A percentile compares a stretch with the other conserved stretches of the same genome.
phyloP scores from a whole-genome alignment of 1,140 invertebrate species.

The Ceratina australensis region DNA sequence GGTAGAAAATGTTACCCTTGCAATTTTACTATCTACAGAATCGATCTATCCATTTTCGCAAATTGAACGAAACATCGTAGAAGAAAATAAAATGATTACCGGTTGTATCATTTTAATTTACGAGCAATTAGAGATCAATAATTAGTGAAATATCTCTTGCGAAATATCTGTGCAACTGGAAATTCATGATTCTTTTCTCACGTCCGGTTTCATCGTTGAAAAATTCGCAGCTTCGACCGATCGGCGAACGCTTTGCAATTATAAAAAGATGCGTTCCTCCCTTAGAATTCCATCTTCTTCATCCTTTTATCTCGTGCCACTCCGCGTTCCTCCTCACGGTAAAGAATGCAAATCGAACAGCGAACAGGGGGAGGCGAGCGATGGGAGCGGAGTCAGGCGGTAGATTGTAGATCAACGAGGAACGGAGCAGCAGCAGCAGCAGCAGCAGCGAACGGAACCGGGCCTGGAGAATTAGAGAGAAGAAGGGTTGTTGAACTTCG shows the following conservation, averaged over 20 bases:
- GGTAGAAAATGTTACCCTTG: not conserved
- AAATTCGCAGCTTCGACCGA: constrained; percentile 54
- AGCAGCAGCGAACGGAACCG: not conserved
- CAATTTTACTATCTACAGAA: not conserved
- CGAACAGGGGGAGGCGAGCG: constrained; percentile 57
- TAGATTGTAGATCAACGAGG: constrained; percentile 46
- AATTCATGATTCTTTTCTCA: not conserved
- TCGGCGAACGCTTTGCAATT: constrained; percentile 71
- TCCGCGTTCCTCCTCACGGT: constrained; percentile 37
- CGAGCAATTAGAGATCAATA: not conserved
- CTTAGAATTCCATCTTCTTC: constrained; percentile 61
- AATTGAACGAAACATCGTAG: not conserved
- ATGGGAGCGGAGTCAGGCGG: constrained; percentile 31
- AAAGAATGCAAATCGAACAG: constrained; percentile 61
- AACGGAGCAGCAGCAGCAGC: too few species aligned
- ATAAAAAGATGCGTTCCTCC: constrained; percentile 68
- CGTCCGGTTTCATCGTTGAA: constrained; percentile 64
- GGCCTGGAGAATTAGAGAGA: constrained; percentile 68
- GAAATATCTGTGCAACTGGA: not conserved
- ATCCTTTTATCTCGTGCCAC: constrained; percentile 27
- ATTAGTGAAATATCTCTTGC: not conserved
- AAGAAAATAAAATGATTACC: too few species aligned
- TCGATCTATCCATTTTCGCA: not conserved
- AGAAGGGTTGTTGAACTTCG: constrained; percentile 69
- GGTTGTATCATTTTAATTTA: too few species aligned